Conservation (phyloP, 2,113 vertebrate species). For the Hemicordylus capensis region DNA sequence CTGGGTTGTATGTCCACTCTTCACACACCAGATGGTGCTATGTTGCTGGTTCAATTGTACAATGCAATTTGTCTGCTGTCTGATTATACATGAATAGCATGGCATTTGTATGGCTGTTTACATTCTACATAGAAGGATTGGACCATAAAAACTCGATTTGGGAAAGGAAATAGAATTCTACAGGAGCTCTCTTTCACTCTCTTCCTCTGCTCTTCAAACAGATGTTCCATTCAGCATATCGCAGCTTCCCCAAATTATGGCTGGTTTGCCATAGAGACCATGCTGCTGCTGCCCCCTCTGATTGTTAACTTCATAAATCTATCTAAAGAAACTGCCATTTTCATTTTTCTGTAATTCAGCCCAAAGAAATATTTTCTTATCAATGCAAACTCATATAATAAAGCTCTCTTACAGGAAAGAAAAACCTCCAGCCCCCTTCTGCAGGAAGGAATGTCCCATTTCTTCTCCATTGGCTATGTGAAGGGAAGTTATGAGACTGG, state of each 20-base stretch:
- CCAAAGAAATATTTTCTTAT: neutral
- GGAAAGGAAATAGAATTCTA: neutral
- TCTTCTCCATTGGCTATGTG: neutral
- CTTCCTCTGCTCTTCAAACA: neutral
- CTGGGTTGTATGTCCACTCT: neutral
- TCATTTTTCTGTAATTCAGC: neutral
- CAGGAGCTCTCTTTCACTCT: neutral
- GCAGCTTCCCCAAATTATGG: neutral
- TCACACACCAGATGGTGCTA: slow-evolving; percentile 75
- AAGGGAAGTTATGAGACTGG: neutral
- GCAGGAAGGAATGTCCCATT: neutral
- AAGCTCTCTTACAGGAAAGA: neutral
- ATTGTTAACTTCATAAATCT: neutral
- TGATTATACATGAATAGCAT: neutral
- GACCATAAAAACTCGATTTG: neutral
- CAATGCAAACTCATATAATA: neutral
- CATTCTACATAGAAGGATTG: neutral
- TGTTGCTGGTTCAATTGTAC: slow-evolving; percentile 47
- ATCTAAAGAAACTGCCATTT: neutral
- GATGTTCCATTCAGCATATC: rapidly evolving
- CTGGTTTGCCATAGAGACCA: neutral
- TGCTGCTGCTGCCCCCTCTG: neutral
- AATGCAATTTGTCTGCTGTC: neutral
- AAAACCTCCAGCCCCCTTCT: neutral
- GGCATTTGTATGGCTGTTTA: neutral